Evolutionary conservation across 2,113 vertebrate genomes (phyloP).

Genomic region (Oncorhynchus kisutch): DNA sequence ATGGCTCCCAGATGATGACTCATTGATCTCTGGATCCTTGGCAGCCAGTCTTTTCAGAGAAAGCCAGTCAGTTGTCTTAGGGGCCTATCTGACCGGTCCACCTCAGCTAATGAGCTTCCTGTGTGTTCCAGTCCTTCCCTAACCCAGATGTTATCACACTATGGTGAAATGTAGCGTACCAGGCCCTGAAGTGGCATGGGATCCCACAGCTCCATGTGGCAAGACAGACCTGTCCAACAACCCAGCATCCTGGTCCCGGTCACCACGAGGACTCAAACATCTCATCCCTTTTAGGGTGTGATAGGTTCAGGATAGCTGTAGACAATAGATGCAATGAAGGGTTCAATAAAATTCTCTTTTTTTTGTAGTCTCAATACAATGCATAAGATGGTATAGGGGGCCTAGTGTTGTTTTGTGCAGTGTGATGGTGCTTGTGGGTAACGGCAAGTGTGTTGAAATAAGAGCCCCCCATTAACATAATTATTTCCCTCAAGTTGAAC

Average conservation of each 20-base stretch:
- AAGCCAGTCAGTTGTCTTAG: neutral
- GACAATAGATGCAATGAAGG: neutral
- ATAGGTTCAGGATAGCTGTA: too few relatives aligned
- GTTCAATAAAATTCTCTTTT: neutral
- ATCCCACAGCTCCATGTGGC: neutral
- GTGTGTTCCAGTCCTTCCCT: neutral
- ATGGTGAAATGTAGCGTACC: conserved; percentile 3
- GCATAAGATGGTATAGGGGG: too few relatives aligned
- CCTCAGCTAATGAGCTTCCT: neutral
- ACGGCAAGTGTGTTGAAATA: too few relatives aligned
- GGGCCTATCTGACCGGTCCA: neutral
- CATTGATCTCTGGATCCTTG: neutral
- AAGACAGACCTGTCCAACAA: conserved; percentile 7
- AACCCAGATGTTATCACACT: neutral
- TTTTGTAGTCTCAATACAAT: too few relatives aligned
- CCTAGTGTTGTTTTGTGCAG: neutral
- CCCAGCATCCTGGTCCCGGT: neutral
- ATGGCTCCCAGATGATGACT: too few relatives aligned
- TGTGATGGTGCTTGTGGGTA: neutral
- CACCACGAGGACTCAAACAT: neutral
- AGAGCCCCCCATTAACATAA: too few relatives aligned
- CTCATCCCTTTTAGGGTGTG: neutral
- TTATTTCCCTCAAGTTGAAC: neutral
- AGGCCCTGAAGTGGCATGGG: neutral
- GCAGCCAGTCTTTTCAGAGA: neutral